Conservation (phyloP, 2,888 invertebrate species). For the Elmis aenea region DNA sequence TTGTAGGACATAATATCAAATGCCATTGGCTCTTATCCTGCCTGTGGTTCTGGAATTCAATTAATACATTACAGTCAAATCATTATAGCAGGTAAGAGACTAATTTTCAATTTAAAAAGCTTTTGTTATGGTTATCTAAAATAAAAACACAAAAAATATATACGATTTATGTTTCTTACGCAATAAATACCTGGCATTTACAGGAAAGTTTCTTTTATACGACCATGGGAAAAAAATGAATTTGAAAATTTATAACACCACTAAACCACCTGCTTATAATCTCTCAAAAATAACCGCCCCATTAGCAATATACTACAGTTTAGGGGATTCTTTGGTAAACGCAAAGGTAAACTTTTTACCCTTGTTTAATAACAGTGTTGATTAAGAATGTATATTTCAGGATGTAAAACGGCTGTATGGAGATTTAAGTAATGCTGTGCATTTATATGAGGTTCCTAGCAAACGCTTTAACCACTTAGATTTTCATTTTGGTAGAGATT, state of each 20-base stretch:
- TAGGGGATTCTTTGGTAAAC: constrained; percentile 61
- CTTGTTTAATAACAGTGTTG: no score
- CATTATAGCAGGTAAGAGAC: constrained; percentile 46
- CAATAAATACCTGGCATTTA: not conserved
- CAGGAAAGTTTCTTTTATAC: constrained; percentile 45
- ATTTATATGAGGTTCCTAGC: constrained; percentile 31
- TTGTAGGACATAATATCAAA: constrained; percentile 1
- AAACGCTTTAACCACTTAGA: constrained; percentile 49
- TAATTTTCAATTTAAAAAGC: no score
- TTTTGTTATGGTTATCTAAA: no score
- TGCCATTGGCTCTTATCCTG: constrained; percentile 1
- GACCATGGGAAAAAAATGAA: constrained; percentile 44
- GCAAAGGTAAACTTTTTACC: constrained; percentile 6
- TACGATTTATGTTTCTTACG: no score
- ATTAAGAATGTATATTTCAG: no score
- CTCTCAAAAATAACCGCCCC: constrained; percentile 51
- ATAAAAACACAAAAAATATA: no score
- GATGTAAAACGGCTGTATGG: constrained; percentile 54
- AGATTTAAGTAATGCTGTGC: constrained; percentile 45
- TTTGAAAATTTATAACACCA: constrained; percentile 47
- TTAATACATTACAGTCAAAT: constrained; percentile 51
- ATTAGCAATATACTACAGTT: constrained; percentile 53
- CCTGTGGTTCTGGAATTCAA: constrained; percentile 48
- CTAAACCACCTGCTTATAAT: constrained; percentile 52
- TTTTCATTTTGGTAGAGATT: constrained; percentile 50